Evolutionary conservation across 2,797 vertebrate genomes (phyloP), one percentile per base, ranked within the genome.

Genomic region (Selene dorsalis): DNA sequence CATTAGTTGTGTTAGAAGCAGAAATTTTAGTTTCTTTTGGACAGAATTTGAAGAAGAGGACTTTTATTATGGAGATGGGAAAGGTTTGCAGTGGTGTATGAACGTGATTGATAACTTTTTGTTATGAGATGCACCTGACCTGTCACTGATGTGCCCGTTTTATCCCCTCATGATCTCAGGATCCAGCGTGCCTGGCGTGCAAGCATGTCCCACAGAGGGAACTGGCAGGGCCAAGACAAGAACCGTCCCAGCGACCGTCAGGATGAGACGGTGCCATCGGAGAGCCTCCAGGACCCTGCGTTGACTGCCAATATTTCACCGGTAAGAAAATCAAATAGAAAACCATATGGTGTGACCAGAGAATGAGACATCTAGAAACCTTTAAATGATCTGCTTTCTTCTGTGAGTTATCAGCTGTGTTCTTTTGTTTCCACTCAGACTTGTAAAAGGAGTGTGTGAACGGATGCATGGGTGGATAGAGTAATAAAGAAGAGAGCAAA

Each of bases 171-270:
- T 55, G 32, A 64, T 77, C 39, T 6, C 84, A 95, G 95, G 68
- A 95, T 95, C 78, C 93, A 94, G 83, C 90, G 94, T 38, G 94
- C 95, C 78, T 95, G 95, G 94, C 92, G 94, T 69, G 92, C 91
- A 8, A 91, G 75, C 52, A 17, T 91, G 50, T 88, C 88, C 75
- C 90, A 87, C 41, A 88, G 87, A 82, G 85, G 70, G 55, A 81
- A 66, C 80, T 67, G 83, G 69, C 83, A 84, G 55, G 69, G 75
- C 24, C 86, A 58, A 59, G 86, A 71, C 30, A 73, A 88, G 69
- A 74, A 60, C 55, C 18, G 4, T 3, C 47, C 76, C 48, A 39
- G 47, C 47, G 67, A 53, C 47, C 79, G 38, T 17, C 74, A 9
- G 35, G 52, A 68, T 56, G 82, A 72, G 69, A 81, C 58, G 1